Evolutionary conservation across 2,888 invertebrate species (phyloP), one percentile per base, ranked within the genome.

Genomic region (Scaptodrosophila latifasciaeformis): DNA sequence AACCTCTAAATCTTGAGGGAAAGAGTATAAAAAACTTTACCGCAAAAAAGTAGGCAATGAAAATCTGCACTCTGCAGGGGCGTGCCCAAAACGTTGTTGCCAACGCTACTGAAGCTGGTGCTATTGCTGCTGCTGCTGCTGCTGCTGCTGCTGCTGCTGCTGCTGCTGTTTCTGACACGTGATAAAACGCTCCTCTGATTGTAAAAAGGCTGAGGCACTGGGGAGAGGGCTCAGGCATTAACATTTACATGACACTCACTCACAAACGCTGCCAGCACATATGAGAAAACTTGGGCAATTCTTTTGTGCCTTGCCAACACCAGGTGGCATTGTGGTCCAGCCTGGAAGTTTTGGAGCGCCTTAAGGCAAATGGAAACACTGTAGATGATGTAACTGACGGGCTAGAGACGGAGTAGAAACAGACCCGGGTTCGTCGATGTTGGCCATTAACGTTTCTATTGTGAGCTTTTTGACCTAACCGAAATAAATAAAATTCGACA

Each of bases 401-500:
- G 59, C 53, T 54, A 34, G 2, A 35, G 13, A 15, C 21, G 5
- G 21, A 40, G 18, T 18, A 40, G 12, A 40, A 10, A 6, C 21
- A 35, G 34, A 37, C 24, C 18, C 17, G 17, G 35, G 48, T 18
- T 48, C 29, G 13, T 34, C 34, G 15, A 46, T 57, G 53, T 63
- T 65, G 13, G 77, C 77, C 75, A 75, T 75, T 75, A 75, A 75
- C 77, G 74, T 72, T 79, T 70, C 74, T 70, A 75, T 79, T 79
- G 80, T 79, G 77, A 74, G 74, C 79, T 79, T 58, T 71, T 75
- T 70, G 75, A 74, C 79, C 65, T 67, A 62, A 74, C n/a, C 79
- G 80, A 76, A 76, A 75, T 75, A 75, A 75, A 75, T 75, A 75
- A 79, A 75, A 65, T 79, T 75, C 75, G 75, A 75, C 75, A 75